Base-by-base conservation (phyloP, 2,113 vertebrate genomes). In the Oceanodroma tethys region DNA sequence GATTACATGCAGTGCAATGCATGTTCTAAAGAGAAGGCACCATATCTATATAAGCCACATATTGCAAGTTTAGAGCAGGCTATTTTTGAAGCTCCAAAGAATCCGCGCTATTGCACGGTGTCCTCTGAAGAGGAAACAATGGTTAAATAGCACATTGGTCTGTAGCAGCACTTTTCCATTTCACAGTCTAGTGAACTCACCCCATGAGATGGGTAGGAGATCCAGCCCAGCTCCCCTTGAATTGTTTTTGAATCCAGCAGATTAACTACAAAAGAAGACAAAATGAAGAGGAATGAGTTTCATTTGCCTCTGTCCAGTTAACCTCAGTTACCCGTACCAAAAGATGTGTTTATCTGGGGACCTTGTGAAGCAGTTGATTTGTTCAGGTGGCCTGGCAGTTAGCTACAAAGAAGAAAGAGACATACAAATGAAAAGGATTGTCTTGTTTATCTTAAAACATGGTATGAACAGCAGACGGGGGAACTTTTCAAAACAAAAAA, bases 151-250 rank as follows among this genome's bases (percentile, higher is more conserved):
- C 90, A 96, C 86, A 81, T 2, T 74, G 95, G 80, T 85, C 93
- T 96, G 83, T 9, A 97, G 84, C 91, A 96, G 79, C 60, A 93
- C 52, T 90, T 78, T 96, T 19, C 82, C 89, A 90, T 97, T 98
- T 97, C 89, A 94, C 78, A 96, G 78, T 94, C 93, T 42, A 80
- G 48, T 95, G 73, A 96, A 99, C 99, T 99, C 98, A 99, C 99
- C 99, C 99, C 99, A 67, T 99, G 99, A 63, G 98, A 98, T 71
- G 99, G 99, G 96, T 99, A 99, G 97, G 99, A 99, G 97, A 99
- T 99, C 99, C 99, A 99, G 97, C 99, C 99, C 96, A 99, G 98
- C 98, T 99, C 99, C 88, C 99, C 99, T 98, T 99, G 99, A 98
- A 99, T 99, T 96, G 99, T 98, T 98, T 99, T 99, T 63, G 99